Base-by-base conservation (phyloP, 2,888 invertebrate species). In the Sepiola atlantica region DNA sequence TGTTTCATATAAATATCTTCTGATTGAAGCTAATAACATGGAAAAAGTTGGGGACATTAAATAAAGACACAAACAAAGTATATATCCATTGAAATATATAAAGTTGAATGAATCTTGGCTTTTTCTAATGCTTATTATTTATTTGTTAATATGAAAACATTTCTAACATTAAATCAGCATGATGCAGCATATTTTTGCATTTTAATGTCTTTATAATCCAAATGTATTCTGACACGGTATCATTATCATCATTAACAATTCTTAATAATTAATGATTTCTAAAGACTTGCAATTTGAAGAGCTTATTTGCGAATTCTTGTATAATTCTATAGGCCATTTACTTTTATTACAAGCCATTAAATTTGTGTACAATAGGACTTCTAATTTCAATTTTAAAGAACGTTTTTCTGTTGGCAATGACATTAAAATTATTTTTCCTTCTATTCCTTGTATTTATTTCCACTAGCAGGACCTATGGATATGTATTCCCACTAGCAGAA, bases 131-230 rank as follows among this genome's bases (percentile, higher is more conserved):
- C 1, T n/a, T 3, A 1, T 14, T 14, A n/a, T 77, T n/a, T 77
- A n/a, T 77, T 77, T 77, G n/a, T 77, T 77, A n/a, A n/a, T 77
- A 20, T 61, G 21, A 61, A 61, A 61, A 21, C 45, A 24, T 77
- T 77, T n/a, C 12, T 4, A n/a, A n/a, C 12, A 12, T 77, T 77
- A 77, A 14, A 77, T 77, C 77, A 77, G 77, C n/a, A 77, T 77
- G n/a, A n/a, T 77, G 77, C 77, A 32, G n/a, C n/a, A 77, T 77
- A 77, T n/a, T 77, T 77, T 77, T 77, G 77, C n/a, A 77, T n/a
- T 77, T n/a, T 20, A 77, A 77, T 77, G n/a, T n/a, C 10, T n/a
- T 77, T n/a, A n/a, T 77, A 77, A 77, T 77, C n/a, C n/a, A 77
- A 77, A 77, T n/a, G 12, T 77, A 77, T 77, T 77, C n/a, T n/a